A percentile compares a stretch with the other conserved stretches of the same genome.
These are phyloP conservation scores for Trichogramma dendrolimi DNA, from an alignment of 2,888 invertebrate species.

Conservation along the genomic window DNA sequence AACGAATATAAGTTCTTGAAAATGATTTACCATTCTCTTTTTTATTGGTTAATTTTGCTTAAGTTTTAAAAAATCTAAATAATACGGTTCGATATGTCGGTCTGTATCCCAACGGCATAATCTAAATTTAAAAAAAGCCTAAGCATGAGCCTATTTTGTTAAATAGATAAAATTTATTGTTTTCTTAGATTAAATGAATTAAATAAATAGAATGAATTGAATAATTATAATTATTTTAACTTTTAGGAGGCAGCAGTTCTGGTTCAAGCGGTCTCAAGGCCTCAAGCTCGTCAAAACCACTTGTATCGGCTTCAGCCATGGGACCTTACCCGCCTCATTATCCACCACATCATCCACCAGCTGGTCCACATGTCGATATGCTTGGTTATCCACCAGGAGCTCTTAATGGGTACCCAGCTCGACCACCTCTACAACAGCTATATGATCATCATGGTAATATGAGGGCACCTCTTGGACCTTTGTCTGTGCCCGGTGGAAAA, in stretches of 20 bases:
- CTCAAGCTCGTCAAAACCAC: constrained; percentile 54
- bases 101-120: too few species aligned
- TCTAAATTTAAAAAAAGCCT: too few species aligned
- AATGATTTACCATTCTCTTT: too few species aligned
- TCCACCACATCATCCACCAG: constrained; percentile 50
- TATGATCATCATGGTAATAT: constrained; percentile 67
- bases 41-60: too few species aligned
- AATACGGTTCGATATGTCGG: too few species aligned
- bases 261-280: constrained; percentile 55
- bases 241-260: constrained; percentile 55
- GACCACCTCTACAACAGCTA: constrained; percentile 63
- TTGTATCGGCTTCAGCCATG: constrained; percentile 48
- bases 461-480: constrained; percentile 62
- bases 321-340: constrained; percentile 51
- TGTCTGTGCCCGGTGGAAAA: constrained; percentile 75
- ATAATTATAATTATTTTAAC: not conserved
- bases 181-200: too few species aligned
- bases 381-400: constrained; percentile 58
- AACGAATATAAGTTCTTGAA: too few species aligned
- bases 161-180: too few species aligned
- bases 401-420: constrained; percentile 61
- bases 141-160: too few species aligned
- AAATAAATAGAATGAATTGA: too few species aligned
- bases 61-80: too few species aligned
- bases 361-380: constrained; percentile 51